Evolutionary conservation across 2,888 invertebrate genomes (phyloP).

Genomic region (Macaria notata): DNA sequence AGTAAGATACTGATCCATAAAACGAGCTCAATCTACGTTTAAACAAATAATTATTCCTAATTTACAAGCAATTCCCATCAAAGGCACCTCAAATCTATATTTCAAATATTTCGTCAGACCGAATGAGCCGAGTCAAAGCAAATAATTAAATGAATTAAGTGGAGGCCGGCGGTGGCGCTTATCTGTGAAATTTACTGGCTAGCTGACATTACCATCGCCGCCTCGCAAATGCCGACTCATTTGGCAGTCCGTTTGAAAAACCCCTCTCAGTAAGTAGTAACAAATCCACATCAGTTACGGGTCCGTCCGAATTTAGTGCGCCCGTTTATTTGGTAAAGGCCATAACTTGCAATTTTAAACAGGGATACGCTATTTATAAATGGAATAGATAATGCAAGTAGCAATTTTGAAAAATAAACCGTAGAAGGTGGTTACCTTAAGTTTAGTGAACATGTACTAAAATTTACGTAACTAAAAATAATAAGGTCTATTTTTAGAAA

Average conservation of each 20-base stretch:
- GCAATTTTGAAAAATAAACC: too few relatives aligned
- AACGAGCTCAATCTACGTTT: too few relatives aligned
- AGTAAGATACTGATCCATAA: too few relatives aligned
- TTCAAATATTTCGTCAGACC: conserved; percentile 53
- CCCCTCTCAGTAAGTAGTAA: conserved; percentile 55
- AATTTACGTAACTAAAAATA: too few relatives aligned
- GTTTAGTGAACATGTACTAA: too few relatives aligned
- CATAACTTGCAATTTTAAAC: conserved; percentile 3
- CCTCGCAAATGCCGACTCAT: conserved; percentile 70
- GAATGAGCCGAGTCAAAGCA: conserved; percentile 60
- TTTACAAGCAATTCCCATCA: too few relatives aligned
- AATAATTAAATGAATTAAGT: conserved; percentile 74
- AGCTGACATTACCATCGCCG: conserved; percentile 74
- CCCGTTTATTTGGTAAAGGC: neutral
- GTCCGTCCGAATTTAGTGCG: conserved; percentile 21
- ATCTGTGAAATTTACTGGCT: conserved; percentile 77
- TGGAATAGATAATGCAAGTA: neutral
- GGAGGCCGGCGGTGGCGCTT: conserved; percentile 66
- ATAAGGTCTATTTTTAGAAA: too few relatives aligned
- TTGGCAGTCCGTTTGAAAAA: conserved; percentile 72
- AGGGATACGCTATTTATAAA: neutral
- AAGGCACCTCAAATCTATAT: conserved; percentile 20
- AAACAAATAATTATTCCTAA: too few relatives aligned
- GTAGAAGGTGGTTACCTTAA: too few relatives aligned
- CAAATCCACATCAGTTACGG: conserved; percentile 42